These are phyloP conservation scores for Aphidius colemani DNA, from an alignment of 2,888 invertebrate species.

Conservation along the genomic window DNA sequence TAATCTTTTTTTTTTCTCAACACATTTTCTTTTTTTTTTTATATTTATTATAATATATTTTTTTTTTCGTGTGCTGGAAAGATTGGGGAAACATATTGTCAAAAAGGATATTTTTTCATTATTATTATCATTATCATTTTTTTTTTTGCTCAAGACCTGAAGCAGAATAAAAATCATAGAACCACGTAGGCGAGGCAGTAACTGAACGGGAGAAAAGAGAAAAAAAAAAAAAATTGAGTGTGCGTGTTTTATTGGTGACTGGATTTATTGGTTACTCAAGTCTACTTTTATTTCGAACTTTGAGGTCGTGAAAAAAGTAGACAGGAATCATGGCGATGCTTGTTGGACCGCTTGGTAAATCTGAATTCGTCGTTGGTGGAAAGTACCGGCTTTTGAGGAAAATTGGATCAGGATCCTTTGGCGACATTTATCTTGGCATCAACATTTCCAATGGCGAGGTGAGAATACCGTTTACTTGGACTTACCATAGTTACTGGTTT, in stretches of 20 bases:
- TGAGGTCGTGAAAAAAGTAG: conserved; percentile 20
- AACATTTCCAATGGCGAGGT: conserved; percentile 90
- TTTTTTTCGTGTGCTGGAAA: too few species aligned
- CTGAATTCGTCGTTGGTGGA: conserved; percentile 85
- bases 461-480: conserved; percentile 52
- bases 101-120: too few species aligned
- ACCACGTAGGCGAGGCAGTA: not conserved
- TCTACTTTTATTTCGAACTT: conserved; percentile 18
- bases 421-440: conserved; percentile 97
- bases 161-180: too few species aligned
- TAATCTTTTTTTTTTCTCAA: too few species aligned
- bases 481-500: too few species aligned
- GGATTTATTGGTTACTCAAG: conserved; percentile 19
- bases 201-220: conserved; percentile 2
- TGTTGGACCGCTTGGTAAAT: conserved; percentile 55
- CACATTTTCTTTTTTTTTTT: too few species aligned
- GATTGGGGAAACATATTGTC: too few species aligned
- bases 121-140: not conserved
- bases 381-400: conserved; percentile 94
- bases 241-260: not conserved
- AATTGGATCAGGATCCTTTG: conserved; percentile 99
- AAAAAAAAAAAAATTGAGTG: conserved; percentile 1
- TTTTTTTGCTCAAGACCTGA: conserved; percentile 1
- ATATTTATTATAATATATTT: too few species aligned
- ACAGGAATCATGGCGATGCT: conserved; percentile 43